Conservation (phyloP, 2,888 invertebrate genomes). For the Mimachlamys varia region DNA sequence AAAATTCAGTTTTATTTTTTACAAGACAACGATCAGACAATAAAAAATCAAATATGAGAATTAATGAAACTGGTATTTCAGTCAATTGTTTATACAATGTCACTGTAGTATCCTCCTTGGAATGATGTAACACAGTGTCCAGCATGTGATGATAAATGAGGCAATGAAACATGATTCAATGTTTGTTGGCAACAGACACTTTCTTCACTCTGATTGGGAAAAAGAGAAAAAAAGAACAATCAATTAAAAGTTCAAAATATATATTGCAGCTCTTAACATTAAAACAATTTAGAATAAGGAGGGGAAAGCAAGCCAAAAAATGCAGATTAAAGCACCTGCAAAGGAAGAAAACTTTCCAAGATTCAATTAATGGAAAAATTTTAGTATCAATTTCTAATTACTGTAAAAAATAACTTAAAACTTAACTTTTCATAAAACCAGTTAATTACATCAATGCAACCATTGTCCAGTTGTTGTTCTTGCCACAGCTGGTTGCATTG, state of each 20-base stretch:
- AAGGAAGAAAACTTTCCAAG: not conserved
- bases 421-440: not conserved
- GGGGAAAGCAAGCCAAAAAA: slow-evolving; percentile 32
- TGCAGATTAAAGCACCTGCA: slow-evolving; percentile 31
- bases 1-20: slow-evolving; percentile 24
- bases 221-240: not conserved
- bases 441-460: not conserved
- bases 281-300: not conserved
- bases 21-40: slow-evolving; percentile 36
- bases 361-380: not conserved
- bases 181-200: slow-evolving; percentile 18
- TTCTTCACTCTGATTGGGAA: slow-evolving; percentile 9
- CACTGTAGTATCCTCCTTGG: slow-evolving; percentile 9
- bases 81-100: slow-evolving; percentile 5
- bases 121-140: slow-evolving; percentile 34
- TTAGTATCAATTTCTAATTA: not conserved
- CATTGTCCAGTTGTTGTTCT: not conserved
- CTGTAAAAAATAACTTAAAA: not conserved
- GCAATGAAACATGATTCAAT: slow-evolving; percentile 27
- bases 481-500: not conserved
- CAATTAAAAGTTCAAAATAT: not conserved
- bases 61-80: not conserved
- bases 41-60: slow-evolving; percentile 18
- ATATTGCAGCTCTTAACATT: not conserved
- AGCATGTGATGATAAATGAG: slow-evolving; percentile 32